Conservation (phyloP, 2,888 invertebrate genomes). For the Hemaris fuciformis region DNA sequence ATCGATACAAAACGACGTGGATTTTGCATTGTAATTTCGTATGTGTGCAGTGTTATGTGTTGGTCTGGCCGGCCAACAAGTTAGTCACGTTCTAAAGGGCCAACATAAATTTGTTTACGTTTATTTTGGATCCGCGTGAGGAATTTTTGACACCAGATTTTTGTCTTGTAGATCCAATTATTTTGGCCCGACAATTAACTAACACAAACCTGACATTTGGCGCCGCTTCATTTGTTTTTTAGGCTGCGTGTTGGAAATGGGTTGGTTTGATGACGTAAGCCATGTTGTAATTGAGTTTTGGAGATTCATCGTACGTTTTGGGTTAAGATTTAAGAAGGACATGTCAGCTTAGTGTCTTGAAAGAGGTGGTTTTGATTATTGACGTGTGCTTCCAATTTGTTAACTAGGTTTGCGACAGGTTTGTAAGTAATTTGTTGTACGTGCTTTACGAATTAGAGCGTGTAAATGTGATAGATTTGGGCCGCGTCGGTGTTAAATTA, state of each 20-base stretch:
- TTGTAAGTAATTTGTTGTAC: not conserved
- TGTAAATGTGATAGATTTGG: not conserved
- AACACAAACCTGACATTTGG: slow-evolving; percentile 13
- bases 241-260: not conserved
- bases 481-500: not conserved
- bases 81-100: slow-evolving; percentile 33
- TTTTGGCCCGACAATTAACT: slow-evolving; percentile 13
- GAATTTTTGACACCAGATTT: slow-evolving; percentile 17
- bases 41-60: slow-evolving; percentile 11
- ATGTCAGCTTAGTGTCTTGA: slow-evolving; percentile 9
- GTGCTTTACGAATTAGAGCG: not conserved
- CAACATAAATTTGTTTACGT: slow-evolving; percentile 21
- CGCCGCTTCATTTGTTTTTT: slow-evolving; percentile 6
- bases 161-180: slow-evolving; percentile 15
- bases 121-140: slow-evolving; percentile 15
- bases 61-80: slow-evolving; percentile 31
- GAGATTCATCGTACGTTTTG: not conserved
- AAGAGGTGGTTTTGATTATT: not conserved
- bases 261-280: not conserved
- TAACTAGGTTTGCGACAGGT: slow-evolving; percentile 1
- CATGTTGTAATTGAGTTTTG: not conserved
- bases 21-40: slow-evolving; percentile 47
- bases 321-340: not conserved
- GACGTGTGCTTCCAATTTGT: slow-evolving; percentile 8
- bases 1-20: slow-evolving; percentile 48